Evolutionary conservation across 2,113 vertebrate genomes (phyloP).

Genomic region (Sardina pilchardus): DNA sequence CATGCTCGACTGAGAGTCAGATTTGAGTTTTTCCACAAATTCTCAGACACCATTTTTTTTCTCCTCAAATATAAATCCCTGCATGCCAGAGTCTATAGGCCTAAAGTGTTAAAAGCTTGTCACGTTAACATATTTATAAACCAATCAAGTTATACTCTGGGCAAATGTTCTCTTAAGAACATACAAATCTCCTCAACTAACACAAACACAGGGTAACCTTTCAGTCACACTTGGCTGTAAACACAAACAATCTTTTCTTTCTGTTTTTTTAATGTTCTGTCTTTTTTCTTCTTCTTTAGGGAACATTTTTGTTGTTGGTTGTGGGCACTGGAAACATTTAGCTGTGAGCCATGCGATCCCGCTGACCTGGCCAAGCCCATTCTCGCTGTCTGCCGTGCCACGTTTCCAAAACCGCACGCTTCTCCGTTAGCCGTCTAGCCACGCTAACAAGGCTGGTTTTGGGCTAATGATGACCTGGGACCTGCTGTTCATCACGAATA

Average conservation of each 20-base stretch:
- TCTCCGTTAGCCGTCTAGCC: slow-evolving; percentile 49
- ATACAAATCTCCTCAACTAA: not conserved
- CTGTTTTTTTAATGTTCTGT: not conserved
- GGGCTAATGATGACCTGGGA: slow-evolving; percentile 42
- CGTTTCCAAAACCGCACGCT: slow-evolving; percentile 57
- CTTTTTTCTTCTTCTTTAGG: slow-evolving; percentile 11
- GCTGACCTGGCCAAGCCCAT: slow-evolving; percentile 59
- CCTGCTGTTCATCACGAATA: slow-evolving; percentile 47
- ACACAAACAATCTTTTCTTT: slow-evolving; percentile 26
- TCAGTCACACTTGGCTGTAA: not conserved
- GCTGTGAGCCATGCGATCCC: slow-evolving; percentile 51
- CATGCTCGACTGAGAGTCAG: not conserved
- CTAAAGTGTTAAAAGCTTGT: not conserved
- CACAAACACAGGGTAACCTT: not conserved
- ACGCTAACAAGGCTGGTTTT: slow-evolving; percentile 47
- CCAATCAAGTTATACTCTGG: not conserved
- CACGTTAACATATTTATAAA: not conserved
- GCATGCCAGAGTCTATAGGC: not conserved
- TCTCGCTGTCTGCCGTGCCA: slow-evolving; percentile 21
- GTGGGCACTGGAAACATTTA: slow-evolving; percentile 39
- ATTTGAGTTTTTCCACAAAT: not conserved
- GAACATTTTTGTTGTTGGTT: slow-evolving; percentile 48
- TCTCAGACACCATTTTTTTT: not conserved
- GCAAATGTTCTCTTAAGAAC: not conserved
- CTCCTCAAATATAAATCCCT: not conserved